Conservation (phyloP, 2,797 vertebrate species). For the Anguilla anguilla region DNA sequence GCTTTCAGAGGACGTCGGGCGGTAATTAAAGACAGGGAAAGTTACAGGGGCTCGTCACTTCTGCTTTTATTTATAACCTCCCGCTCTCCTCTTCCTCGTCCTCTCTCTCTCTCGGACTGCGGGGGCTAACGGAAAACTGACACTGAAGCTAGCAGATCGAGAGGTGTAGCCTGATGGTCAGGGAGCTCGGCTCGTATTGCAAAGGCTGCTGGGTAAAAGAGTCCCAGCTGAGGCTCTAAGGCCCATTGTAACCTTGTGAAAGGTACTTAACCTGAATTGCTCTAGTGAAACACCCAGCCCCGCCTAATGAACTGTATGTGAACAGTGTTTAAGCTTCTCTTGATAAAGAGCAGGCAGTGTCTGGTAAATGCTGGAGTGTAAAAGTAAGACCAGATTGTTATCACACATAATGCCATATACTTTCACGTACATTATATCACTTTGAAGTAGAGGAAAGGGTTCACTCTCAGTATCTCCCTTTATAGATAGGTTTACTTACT, state of each 20-base stretch:
- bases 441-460: not conserved
- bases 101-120: not conserved
- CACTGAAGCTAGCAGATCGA: not conserved
- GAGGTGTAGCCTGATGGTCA: not conserved
- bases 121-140: not conserved
- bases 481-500: not conserved
- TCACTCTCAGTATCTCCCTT: not conserved
- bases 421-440: not conserved
- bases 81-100: not conserved
- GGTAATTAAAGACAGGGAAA: conserved; percentile 49
- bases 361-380: too few species aligned
- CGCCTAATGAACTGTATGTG: not conserved
- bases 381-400: too few species aligned
- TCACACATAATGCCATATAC: not conserved
- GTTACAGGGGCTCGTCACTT: conserved; percentile 25
- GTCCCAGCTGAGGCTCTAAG: not conserved
- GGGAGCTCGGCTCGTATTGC: not conserved
- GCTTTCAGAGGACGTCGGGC: conserved; percentile 38
- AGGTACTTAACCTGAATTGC: not conserved
- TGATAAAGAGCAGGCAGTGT: not conserved
- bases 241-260: not conserved
- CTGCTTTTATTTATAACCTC: conserved; percentile 20
- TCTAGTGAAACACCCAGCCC: not conserved
- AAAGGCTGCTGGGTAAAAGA: not conserved
- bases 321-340: not conserved